Evolutionary conservation across 2,797 vertebrate genomes (phyloP), one percentile per base, ranked within the genome.

Genomic region (Labroides dimidiatus): DNA sequence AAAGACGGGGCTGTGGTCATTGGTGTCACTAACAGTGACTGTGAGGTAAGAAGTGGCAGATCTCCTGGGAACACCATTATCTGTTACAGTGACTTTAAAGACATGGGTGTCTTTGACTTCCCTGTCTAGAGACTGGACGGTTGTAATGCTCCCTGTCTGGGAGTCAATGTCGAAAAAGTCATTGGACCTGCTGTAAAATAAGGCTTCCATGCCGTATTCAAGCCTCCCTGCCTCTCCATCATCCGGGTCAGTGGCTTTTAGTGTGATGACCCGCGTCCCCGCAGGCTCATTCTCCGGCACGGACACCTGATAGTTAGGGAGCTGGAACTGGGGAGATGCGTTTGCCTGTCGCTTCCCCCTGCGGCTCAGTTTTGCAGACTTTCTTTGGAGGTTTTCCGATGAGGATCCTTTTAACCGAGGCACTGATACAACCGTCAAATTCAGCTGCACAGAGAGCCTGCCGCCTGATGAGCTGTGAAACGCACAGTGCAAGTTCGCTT

Each of bases 101-200:
- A 98, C 91, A 0, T 99, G 98, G 0, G 96, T 98, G 91, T 99
- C 96, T 90, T 97, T 97, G 37, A 96, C 94, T 85, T 99, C 98
- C 36, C 98, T 92, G 91, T 99, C 97, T 16, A 99, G 93, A 0
- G 93, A 64, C 77, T 94, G 95, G 12, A 91, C 57, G 0, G 97
- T 99, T 24, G 92, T 93, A 41, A 99, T 95, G 0, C 91, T 89
- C 8, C 98, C 98, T 0, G 94, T 96, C 85, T 94, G 91, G 0
- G 93, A 17, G 72, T 98, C 93, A 0, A 99, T 96, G 36, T 87
- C 44, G 49, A 99, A 99, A 80, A 95, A 96, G 80, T 96, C 95
- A 0, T 87, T 94, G 36, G 98, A 99, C 50, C 98, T 93, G 74
- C 94, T 96, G 75, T 99, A 95, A 27, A 98, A 96, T 48, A 99